Evolutionary conservation across 2,797 vertebrate genomes (phyloP).

Genomic region (Austrolebias charrua): DNA sequence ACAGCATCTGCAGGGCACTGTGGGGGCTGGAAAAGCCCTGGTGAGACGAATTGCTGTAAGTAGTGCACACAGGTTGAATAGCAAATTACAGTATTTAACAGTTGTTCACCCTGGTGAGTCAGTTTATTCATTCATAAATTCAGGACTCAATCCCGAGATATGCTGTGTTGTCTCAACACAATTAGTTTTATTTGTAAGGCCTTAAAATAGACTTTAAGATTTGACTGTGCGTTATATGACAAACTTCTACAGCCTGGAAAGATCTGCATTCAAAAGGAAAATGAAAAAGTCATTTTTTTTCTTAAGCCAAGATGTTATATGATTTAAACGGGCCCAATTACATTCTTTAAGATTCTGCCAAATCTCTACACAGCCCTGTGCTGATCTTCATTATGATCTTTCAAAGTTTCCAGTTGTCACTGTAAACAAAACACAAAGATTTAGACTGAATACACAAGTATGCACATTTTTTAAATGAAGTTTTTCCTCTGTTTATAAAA

Average conservation of each 20-base stretch:
- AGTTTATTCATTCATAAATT: conserved; percentile 58
- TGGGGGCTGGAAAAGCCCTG: conserved; percentile 46
- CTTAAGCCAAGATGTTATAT: no score
- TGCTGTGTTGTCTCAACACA: conserved; percentile 30
- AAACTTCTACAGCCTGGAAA: conserved; percentile 6
- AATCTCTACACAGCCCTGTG: no score
- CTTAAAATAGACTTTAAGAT: conserved; percentile 10
- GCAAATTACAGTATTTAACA: conserved; percentile 71
- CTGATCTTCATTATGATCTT: no score
- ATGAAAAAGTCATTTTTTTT: conserved; percentile 14
- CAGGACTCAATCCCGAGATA: conserved; percentile 34
- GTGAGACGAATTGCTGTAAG: conserved; percentile 57
- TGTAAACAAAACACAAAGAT: no score
- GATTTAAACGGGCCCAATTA: no score
- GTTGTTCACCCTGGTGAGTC: conserved; percentile 63
- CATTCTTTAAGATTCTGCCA: no score
- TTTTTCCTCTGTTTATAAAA: no score
- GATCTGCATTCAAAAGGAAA: conserved; percentile 18
- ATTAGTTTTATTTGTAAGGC: conserved; percentile 16
- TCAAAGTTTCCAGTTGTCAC: no score
- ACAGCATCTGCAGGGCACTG: conserved; percentile 54
- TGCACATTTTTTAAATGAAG: no score
- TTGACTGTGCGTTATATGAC: neutral
- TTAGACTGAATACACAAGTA: no score
- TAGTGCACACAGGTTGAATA: conserved; percentile 57